These are phyloP conservation scores for Clamator glandarius DNA, from an alignment of 2,797 vertebrate genomes.

Conservation along the genomic window DNA sequence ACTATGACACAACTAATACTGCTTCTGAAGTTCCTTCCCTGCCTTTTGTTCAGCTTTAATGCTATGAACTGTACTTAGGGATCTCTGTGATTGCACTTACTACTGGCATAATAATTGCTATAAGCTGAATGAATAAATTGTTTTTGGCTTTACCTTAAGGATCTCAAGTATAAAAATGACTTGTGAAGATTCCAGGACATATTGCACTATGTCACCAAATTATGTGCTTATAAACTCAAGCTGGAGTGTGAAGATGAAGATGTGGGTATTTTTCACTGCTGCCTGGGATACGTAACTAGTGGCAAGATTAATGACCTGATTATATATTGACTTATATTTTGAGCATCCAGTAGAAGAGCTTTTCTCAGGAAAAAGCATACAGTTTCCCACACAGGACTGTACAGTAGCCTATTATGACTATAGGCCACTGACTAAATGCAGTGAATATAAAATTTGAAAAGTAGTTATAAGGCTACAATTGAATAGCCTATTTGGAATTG, in stretches of 20 bases:
- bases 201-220: neutral
- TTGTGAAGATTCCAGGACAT: neutral
- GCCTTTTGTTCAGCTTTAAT: neutral
- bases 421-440: neutral
- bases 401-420: neutral
- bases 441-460: neutral
- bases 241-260: neutral
- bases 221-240: neutral
- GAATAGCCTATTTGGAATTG: neutral
- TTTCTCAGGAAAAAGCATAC: neutral
- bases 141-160: neutral
- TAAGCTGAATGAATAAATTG: neutral
- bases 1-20: neutral
- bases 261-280: neutral
- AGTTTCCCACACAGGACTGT: neutral
- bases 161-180: neutral
- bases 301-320: neutral
- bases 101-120: neutral
- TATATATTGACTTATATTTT: neutral
- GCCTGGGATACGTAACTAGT: neutral
- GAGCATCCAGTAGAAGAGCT: neutral
- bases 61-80: neutral
- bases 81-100: neutral
- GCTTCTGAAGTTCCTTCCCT: neutral
- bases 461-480: neutral